Evolutionary conservation across 2,888 invertebrate genomes (phyloP).

Genomic region (Nomada fucata): DNA sequence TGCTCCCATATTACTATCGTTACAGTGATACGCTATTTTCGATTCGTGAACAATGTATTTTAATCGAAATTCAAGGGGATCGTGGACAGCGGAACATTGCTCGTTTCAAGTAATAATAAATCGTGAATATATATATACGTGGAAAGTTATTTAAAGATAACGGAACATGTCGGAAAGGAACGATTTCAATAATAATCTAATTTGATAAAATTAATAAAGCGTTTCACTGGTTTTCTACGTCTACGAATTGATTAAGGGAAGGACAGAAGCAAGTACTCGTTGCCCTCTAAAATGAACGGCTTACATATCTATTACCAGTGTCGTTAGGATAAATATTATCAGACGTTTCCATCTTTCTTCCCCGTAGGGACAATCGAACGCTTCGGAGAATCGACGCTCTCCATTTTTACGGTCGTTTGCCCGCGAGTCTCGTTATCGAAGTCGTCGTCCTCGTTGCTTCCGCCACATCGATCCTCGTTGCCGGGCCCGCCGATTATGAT

Average conservation of each 20-base stretch:
- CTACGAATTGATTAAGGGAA: neutral
- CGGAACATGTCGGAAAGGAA: neutral
- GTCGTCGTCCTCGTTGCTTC: conserved; percentile 5
- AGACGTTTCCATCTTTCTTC: conserved; percentile 13
- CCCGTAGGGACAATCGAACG: neutral
- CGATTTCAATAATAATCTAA: neutral
- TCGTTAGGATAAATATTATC: neutral
- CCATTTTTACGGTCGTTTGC: conserved; percentile 14
- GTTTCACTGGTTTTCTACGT: neutral
- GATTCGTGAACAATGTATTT: conserved; percentile 23
- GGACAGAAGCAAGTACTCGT: too few relatives aligned
- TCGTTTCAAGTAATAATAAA: neutral
- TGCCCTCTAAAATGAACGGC: too few relatives aligned
- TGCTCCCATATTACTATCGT: neutral
- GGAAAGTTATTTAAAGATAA: conserved; percentile 1
- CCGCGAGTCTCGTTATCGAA: neutral
- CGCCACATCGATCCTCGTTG: conserved; percentile 2
- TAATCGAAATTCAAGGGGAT: conserved; percentile 1
- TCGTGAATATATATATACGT: neutral
- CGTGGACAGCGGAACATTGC: conserved; percentile 8
- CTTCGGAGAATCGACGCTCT: conserved; percentile 13
- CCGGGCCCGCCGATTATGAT: conserved; percentile 34
- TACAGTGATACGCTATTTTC: neutral
- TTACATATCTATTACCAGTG: too few relatives aligned
- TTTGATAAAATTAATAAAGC: neutral